Evolutionary conservation across 35 echinoderm and acorn worm genomes (phyloP), one percentile per base, ranked within the genome.

Genomic region (Amphiura filiformis): DNA sequence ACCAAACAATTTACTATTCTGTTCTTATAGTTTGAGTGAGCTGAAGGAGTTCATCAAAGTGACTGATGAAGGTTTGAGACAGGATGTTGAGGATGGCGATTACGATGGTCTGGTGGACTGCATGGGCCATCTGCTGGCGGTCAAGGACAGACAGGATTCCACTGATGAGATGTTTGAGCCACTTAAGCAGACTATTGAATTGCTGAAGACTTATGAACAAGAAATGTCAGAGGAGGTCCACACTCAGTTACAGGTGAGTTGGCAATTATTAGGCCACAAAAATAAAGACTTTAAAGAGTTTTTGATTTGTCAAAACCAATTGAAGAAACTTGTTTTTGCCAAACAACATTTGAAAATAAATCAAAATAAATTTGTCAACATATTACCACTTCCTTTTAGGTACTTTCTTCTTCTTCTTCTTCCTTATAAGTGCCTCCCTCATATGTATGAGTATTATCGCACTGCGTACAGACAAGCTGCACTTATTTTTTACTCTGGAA

Each of bases 91-190:
- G 47, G 96, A 99, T 36, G 96, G 96, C 33, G 96, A 99, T 80
- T 99, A 99, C 57, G 65, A 90, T 82, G 96, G 96, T 70, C 86
- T 99, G 31, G 93, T 94, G 7, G 90, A 93, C 14, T n/a, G n/a
- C n/a, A 95, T 95, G 93, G 96, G 96, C 88, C 88, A 95, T 34
- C 76, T 99, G 57, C 82, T 99, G 38, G 93, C 92, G 0, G 96
- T 99, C 78, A 99, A 99, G 93, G 96, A 99, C 26, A 92, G 96
- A 36, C 89, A 92, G 36, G 49, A 87, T 28, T 76, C 90, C 31
- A 99, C 96, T 0, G 96, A 99, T 38, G 96, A 95, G 82, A 99
- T 99, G 96, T 99, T 99, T 93, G 96, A 99, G 61, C 96, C 96
- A 1, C 80, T 99, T 15, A 99, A 99, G 32, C 93, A 92, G 84